These are phyloP conservation scores for Bimastos eiseni DNA, from an alignment of 2,888 invertebrate genomes.

Conservation along the genomic window DNA sequence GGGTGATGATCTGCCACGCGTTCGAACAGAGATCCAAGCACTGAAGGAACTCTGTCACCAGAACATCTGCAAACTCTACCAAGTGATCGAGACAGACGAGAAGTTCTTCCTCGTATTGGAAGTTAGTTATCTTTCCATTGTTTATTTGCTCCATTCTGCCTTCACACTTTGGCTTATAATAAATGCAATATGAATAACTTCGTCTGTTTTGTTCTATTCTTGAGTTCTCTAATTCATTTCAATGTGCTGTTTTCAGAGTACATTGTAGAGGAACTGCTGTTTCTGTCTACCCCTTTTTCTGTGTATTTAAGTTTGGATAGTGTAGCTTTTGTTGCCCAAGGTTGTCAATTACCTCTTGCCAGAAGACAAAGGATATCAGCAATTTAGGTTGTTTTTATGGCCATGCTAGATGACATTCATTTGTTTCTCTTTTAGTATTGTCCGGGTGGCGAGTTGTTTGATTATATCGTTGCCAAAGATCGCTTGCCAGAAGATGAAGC, in stretches of 20 bases:
- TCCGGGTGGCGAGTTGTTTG: constrained; percentile 81
- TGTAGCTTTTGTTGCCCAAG: background rate
- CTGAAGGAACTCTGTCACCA: constrained; percentile 73
- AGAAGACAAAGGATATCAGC: too few species aligned
- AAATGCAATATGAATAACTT: background rate
- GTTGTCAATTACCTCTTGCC: too few species aligned
- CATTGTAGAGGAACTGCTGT: background rate
- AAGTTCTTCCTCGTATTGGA: constrained; percentile 79
- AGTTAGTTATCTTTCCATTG: constrained; percentile 54
- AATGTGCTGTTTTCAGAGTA: background rate
- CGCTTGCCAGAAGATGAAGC: constrained; percentile 74
- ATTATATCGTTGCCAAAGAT: constrained; percentile 79
- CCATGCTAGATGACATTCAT: background rate
- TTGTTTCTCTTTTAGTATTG: constrained; percentile 67
- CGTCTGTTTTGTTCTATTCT: background rate
- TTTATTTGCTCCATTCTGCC: background rate
- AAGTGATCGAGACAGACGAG: constrained; percentile 76
- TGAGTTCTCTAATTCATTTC: background rate
- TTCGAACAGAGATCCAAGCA: constrained; percentile 75
- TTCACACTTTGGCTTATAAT: background rate
- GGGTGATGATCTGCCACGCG: constrained; percentile 75
- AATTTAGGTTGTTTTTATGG: background rate
- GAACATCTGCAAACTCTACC: constrained; percentile 77
- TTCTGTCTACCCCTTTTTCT: background rate
- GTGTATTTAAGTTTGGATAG: background rate